Evolutionary conservation across 2,888 invertebrate species (phyloP), one percentile per base, ranked within the genome.

Genomic region (Phortica magna): DNA sequence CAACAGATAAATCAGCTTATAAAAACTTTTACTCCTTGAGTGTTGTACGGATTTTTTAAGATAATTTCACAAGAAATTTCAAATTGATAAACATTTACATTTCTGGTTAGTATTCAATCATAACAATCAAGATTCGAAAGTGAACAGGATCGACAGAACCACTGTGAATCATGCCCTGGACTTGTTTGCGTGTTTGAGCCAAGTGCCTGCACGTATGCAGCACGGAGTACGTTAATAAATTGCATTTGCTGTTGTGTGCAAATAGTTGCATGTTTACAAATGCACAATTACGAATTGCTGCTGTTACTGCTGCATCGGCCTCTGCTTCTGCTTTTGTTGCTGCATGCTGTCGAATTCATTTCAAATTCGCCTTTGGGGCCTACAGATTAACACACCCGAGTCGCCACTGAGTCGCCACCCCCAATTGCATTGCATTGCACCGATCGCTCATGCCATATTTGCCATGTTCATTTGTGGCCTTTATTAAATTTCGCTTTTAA

Each of bases 401-500:
- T n/a, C 19, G 43, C 53, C 14, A n/a, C 80, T 74, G 74, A 75
- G 17, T 17, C 64, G 55, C 14, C 61, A 9, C 7, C 42, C n/a
- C 17, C 7, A 42, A 42, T 42, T 42, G 41, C 22, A 70, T 12
- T 31, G 31, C 31, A 31, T 31, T 61, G 61, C 61, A 22, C 9
- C 61, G 19, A 7, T 59, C 48, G 19, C 59, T 59, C 61, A 48
- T 22, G 19, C 39, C 71, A 42, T 7, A 53, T 75, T 65, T 77
- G 74, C 81, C 82, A 80, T 85, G 87, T 87, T 85, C 85, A 87
- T 85, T 86, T 86, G 85, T 83, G 83, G 86, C 73, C 82, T 87
- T 87, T 86, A 86, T 86, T 86, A 86, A 86, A 86, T 87, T 85
- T 83, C 82, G 84, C 83, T 86, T 85, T 85, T 87, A 79, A 81